phyloP scores from a whole-genome alignment of 2,888 invertebrate species.

The Podabrus alpinus region DNA sequence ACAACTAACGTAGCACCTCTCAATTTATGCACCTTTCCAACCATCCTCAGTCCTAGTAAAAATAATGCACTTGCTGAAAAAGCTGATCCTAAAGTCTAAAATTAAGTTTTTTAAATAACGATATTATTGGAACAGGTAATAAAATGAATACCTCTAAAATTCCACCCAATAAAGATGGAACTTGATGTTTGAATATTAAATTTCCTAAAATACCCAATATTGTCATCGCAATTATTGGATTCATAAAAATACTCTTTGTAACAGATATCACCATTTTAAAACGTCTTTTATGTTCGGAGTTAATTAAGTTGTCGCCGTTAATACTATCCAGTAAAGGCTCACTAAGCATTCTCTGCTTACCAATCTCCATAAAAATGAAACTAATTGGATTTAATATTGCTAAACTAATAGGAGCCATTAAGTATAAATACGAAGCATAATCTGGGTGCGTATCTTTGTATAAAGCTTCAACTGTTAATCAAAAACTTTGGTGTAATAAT shows the following conservation, averaged over 20 bases:
- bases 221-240: constrained; percentile 93
- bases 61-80: constrained; percentile 92
- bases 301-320: constrained; percentile 39
- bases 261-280: constrained; percentile 51
- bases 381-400: constrained; percentile 91
- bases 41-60: constrained; percentile 88
- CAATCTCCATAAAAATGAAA: constrained; percentile 85
- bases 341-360: constrained; percentile 56
- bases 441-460: constrained; percentile 87
- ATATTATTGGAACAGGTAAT: constrained; percentile 6
- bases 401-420: constrained; percentile 92
- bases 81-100: constrained; percentile 78
- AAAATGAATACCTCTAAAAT: constrained; percentile 69
- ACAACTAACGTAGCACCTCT: constrained; percentile 79
- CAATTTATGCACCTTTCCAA: constrained; percentile 82
- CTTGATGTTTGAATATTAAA: constrained; percentile 74
- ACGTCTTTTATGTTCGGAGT: constrained; percentile 43
- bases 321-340: constrained; percentile 37
- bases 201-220: constrained; percentile 87
- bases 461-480: constrained; percentile 75
- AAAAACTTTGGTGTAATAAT: constrained; percentile 4
- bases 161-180: constrained; percentile 76
- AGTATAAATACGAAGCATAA: constrained; percentile 86
- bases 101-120: constrained; percentile 18
- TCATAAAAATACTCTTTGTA: constrained; percentile 75